Base-by-base conservation (phyloP, 2,888 invertebrate genomes). In the Mythimna impura region DNA sequence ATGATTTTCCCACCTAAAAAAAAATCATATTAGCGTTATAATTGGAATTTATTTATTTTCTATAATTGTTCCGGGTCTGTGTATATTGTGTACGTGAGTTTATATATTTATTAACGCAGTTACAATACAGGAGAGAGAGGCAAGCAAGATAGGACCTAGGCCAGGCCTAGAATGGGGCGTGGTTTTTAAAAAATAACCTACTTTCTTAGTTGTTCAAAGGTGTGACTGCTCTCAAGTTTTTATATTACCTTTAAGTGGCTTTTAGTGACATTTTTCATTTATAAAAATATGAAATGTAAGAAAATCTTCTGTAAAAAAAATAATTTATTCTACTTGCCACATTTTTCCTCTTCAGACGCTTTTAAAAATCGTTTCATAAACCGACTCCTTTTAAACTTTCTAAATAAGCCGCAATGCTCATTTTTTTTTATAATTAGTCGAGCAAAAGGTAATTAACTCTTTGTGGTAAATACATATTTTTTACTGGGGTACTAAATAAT, bases 401-500 rank as follows among this genome's bases (percentile, higher is more conserved):
- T 63, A 67, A 80, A 54, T 65, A 70, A 66, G 22, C 83, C 47
- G 22, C 50, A 25, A 64, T 73, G 43, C 60, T 72, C 62, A 36
- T 71, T 83, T 71, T 72, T 67, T 57, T 61, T 73, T 54, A 65
- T 67, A 83, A 83, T 67, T 30, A 25, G 63, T 50, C 34, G 25
- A 30, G 60, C n/a, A 61, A 76, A 22, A 58, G 9, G 43, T 70
- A 68, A 80, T 75, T 80, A 80, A 65, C 34, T 62, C 58, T 69
- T 63, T 80, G 58, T 72, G 47, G 58, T 52, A 69, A 74, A 81
- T 17, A 47, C 6, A 20, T 47, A 47, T 47, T 47, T 47, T 43
- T 80, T 58, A 71, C 63, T 54, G n/a, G 55, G 61, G 61, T 25
- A 50, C 40, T 22, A 36, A 68, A 52, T 52, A n/a, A 71, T 71